These are phyloP conservation scores for Halcyon badia DNA, from an alignment of 2,797 vertebrate genomes.

Conservation along the genomic window DNA sequence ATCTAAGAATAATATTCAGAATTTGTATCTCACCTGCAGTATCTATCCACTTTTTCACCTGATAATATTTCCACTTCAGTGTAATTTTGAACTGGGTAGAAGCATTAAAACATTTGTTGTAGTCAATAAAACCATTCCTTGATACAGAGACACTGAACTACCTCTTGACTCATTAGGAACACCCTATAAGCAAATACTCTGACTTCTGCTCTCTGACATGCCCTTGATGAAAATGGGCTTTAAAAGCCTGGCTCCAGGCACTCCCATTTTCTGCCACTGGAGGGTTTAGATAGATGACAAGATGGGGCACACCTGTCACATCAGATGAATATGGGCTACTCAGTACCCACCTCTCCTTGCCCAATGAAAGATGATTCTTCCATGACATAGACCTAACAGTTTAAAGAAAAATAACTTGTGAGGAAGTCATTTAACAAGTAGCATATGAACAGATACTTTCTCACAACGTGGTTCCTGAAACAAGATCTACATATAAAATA, in stretches of 20 bases:
- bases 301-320: background rate
- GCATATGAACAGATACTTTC: fast-evolving
- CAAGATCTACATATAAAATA: background rate
- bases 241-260: background rate
- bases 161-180: background rate
- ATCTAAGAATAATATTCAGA: fast-evolving
- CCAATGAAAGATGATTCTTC: background rate
- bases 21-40: background rate
- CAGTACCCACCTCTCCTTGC: background rate
- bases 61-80: background rate
- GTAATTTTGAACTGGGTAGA: fast-evolving
- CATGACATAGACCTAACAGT: fast-evolving
- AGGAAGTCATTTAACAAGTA: background rate
- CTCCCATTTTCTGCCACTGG: background rate
- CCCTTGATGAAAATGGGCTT: background rate
- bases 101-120: fast-evolving
- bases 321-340: background rate
- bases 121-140: background rate
- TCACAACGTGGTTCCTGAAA: background rate
- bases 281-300: background rate
- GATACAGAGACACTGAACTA: fast-evolving
- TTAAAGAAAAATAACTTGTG: background rate
- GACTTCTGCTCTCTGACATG: background rate
- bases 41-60: background rate
- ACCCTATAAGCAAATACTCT: fast-evolving